These are phyloP conservation scores for Fragum sueziense DNA, from an alignment of 2,888 invertebrate species.

Conservation along the genomic window DNA sequence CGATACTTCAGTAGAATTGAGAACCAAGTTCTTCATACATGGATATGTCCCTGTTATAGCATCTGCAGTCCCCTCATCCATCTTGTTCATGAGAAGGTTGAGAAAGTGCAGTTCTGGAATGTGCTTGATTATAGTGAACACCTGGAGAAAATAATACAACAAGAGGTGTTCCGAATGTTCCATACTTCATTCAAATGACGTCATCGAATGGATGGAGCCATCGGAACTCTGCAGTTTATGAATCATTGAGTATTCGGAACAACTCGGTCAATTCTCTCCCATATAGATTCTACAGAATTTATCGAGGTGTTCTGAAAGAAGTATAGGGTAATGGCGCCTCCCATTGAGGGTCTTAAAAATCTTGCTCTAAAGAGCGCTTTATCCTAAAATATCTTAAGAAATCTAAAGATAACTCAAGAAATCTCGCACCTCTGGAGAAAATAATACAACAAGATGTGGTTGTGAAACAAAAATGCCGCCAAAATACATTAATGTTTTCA, in stretches of 20 bases:
- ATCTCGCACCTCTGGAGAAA: background rate
- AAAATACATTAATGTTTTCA: too few relatives aligned
- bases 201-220: background rate
- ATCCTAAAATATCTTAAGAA: too few relatives aligned
- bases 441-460: background rate
- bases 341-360: too few relatives aligned
- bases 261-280: too few relatives aligned
- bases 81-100: constrained; percentile 18
- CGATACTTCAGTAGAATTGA: constrained; percentile 17
- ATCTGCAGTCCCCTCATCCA: constrained; percentile 5
- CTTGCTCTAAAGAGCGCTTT: too few relatives aligned
- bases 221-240: background rate
- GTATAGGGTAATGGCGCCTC: too few relatives aligned
- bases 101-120: constrained; percentile 18
- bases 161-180: background rate
- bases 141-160: background rate
- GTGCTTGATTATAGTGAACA: constrained; percentile 6
- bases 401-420: too few relatives aligned
- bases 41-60: constrained; percentile 11
- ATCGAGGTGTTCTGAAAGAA: too few relatives aligned
- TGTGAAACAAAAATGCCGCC: too few relatives aligned
- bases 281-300: too few relatives aligned
- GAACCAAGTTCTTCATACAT: constrained; percentile 16
- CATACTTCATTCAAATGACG: too few relatives aligned
- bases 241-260: too few relatives aligned